phyloP scores from a whole-genome alignment of 2,888 invertebrate species.

The Amiota communis region DNA sequence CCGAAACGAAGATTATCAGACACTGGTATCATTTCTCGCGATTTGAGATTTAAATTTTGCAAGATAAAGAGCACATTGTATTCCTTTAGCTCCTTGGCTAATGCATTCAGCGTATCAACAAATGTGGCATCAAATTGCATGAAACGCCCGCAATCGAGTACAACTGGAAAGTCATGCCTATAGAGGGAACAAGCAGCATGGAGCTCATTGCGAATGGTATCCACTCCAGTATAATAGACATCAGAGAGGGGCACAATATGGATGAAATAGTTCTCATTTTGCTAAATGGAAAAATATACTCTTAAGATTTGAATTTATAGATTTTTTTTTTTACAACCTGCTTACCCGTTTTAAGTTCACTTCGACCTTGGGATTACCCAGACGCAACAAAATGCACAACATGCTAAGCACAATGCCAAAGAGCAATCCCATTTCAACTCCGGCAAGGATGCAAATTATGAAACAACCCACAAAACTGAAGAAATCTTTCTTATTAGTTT shows the following conservation, averaged over 20 bases:
- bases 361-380: conserved; percentile 78
- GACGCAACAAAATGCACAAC: conserved; percentile 78
- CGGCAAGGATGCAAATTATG: conserved; percentile 78
- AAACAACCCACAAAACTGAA: conserved; percentile 81
- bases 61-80: conserved; percentile 75
- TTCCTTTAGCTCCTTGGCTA: conserved; percentile 76
- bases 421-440: conserved; percentile 87
- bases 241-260: conserved; percentile 79
- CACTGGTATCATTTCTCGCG: conserved; percentile 55
- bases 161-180: conserved; percentile 74
- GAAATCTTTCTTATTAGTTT: conserved; percentile 77
- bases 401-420: conserved; percentile 81
- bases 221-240: conserved; percentile 82
- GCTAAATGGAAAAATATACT: conserved; percentile 62
- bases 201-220: conserved; percentile 77
- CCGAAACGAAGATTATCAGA: conserved; percentile 56
- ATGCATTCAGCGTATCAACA: conserved; percentile 77
- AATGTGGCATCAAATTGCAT: conserved; percentile 81
- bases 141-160: conserved; percentile 80
- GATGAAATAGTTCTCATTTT: conserved; percentile 75
- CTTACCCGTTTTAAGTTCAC: conserved; percentile 61
- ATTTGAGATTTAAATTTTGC: conserved; percentile 57
- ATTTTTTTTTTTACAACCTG: background rate
- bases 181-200: conserved; percentile 74
- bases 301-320: background rate